These are phyloP conservation scores for Neodiprion fabricii DNA, from an alignment of 1,140 invertebrate genomes.

Conservation along the genomic window DNA sequence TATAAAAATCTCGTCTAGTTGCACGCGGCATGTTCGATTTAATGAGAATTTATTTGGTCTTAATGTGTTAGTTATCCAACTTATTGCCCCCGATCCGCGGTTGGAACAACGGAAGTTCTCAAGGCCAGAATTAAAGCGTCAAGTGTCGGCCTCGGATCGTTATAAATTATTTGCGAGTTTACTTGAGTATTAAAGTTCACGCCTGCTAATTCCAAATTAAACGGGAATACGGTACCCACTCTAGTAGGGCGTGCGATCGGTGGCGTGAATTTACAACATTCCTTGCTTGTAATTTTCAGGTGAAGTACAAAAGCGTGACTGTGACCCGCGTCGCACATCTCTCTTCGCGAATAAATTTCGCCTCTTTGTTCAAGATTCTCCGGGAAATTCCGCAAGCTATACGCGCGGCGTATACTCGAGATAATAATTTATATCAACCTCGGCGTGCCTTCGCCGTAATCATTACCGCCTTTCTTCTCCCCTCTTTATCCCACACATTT, in stretches of 20 bases:
- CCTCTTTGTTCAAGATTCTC: constrained; percentile 1
- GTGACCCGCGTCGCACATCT: neutral
- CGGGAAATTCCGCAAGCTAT: neutral
- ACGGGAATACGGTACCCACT: neutral
- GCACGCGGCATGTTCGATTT: too few relatives aligned
- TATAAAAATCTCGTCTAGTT: too few relatives aligned
- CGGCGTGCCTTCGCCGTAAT: neutral
- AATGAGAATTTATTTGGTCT: too few relatives aligned
- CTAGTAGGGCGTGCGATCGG: neutral
- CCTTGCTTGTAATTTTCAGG: constrained; percentile 6
- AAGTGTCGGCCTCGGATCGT: too few relatives aligned
- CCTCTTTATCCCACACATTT: neutral
- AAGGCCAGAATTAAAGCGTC: too few relatives aligned
- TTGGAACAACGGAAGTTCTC: too few relatives aligned
- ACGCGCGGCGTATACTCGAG: neutral
- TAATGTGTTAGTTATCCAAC: too few relatives aligned
- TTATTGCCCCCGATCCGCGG: too few relatives aligned
- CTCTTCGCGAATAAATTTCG: neutral
- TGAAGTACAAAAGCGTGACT: constrained; percentile 2
- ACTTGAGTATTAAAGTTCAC: too few relatives aligned
- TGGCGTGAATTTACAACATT: constrained; percentile 2
- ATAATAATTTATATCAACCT: constrained; percentile 1
- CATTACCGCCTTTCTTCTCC: neutral
- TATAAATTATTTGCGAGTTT: too few relatives aligned
- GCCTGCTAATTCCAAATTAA: too few relatives aligned